phyloP scores from a whole-genome alignment of 2,888 invertebrate species.

The Zygogramma bicolorata region DNA sequence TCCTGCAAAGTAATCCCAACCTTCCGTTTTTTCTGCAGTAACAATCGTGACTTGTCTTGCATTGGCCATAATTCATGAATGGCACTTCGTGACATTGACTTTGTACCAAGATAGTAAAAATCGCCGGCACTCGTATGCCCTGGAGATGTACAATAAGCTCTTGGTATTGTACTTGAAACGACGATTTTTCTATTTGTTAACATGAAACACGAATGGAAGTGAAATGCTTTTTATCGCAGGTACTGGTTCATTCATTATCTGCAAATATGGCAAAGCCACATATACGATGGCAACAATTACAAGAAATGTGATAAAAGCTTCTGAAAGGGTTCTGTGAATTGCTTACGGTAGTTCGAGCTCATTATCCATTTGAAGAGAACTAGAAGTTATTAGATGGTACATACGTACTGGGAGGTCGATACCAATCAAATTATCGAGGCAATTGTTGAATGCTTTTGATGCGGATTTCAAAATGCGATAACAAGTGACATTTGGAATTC shows the following conservation, averaged over 20 bases:
- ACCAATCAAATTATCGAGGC: too few relatives aligned
- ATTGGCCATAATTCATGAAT: slow-evolving; percentile 30
- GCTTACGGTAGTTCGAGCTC: background rate
- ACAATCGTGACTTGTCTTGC: slow-evolving; percentile 35
- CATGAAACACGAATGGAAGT: background rate
- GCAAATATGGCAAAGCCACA: background rate
- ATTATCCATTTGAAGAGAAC: background rate
- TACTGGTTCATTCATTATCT: background rate
- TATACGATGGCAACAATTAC: background rate
- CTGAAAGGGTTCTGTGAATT: background rate
- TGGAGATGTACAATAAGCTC: background rate
- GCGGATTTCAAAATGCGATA: too few relatives aligned
- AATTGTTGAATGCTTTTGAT: too few relatives aligned
- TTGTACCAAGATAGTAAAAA: slow-evolving; percentile 26
- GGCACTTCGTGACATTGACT: slow-evolving; percentile 46
- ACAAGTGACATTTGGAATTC: too few relatives aligned
- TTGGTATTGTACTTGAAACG: background rate
- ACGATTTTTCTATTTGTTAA: background rate
- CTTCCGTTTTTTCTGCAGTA: background rate
- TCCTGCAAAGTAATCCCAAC: too few relatives aligned
- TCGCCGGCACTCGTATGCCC: slow-evolving; percentile 9
- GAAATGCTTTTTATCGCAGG: background rate
- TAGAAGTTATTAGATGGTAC: background rate
- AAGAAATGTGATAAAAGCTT: background rate
- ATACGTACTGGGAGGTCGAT: too few relatives aligned